These are phyloP conservation scores for Pentalonia nigronervosa DNA, from an alignment of 1,140 invertebrate genomes.

Conservation along the genomic window DNA sequence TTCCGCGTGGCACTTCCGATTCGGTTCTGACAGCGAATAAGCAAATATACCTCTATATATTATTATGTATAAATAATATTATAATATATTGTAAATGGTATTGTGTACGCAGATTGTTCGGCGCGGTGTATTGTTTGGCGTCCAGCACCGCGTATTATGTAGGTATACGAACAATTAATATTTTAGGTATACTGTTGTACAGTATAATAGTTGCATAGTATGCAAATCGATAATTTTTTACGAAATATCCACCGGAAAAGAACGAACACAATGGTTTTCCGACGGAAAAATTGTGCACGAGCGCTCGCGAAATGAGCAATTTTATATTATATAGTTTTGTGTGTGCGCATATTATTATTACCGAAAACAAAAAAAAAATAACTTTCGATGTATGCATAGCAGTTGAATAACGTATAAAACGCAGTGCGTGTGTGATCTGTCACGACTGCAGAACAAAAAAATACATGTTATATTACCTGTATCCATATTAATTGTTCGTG, in stretches of 20 bases:
- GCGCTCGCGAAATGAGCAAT: not conserved
- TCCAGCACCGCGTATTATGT: not conserved
- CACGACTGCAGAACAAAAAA: not conserved
- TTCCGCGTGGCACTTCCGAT: not conserved
- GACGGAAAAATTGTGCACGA: conserved; percentile 6
- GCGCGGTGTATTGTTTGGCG: not conserved
- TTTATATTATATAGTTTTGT: not conserved
- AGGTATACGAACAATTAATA: too few species aligned
- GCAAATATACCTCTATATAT: not conserved
- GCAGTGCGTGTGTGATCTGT: not conserved
- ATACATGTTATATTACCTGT: not conserved
- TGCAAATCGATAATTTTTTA: not conserved
- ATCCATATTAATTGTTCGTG: not conserved
- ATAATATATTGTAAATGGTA: not conserved
- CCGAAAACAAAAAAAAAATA: not conserved
- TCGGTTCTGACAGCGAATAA: not conserved
- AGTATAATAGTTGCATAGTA: not conserved
- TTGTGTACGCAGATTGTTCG: not conserved
- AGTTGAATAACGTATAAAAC: not conserved
- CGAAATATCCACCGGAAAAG: conserved; percentile 30
- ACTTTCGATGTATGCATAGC: not conserved
- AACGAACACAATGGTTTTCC: not conserved
- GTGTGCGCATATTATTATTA: not conserved
- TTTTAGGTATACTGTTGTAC: not conserved
- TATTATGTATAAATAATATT: not conserved